Base-by-base conservation (phyloP, 2,113 vertebrate species). In the Takifugu flavidus region DNA sequence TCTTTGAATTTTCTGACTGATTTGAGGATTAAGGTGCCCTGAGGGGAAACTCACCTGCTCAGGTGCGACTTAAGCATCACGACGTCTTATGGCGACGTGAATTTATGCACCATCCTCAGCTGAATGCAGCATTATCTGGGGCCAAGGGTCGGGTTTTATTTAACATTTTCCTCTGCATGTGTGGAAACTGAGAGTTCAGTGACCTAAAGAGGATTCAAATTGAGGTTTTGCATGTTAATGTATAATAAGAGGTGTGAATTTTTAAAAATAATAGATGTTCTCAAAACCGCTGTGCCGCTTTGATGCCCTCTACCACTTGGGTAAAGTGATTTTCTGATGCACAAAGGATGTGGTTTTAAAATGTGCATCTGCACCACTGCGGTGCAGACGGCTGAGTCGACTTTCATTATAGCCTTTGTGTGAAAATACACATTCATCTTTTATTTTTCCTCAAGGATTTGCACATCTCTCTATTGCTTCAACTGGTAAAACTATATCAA, bases 201-300 rank as follows among this genome's bases (percentile, higher is more conserved):
- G 60, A 81, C 51, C 72, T 65, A 39, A 72, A 51, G 20, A 67
- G 49, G 59, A 47, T 59, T 28, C 13, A 3, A 14, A 31, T 54
- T 68, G 47, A 70, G 57, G 44, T 70, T 69, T 61, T 34, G 59
- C 58, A 56, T 67, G 79, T 74, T 53, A 65, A 80, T 67, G 56
- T 53, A 31, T 71, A 52, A 79, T 68, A 45, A 70, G 47, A 25
- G 27, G n/a, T 42, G 15, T 20, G 5, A 2, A 1, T n/a, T 26
- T 26, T 65, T 58, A 46, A 53, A 58, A 53, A 58, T n/a, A 42
- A 4, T 2, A 20, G 20, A 20, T 20, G 20, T 20, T 20, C 20
- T 20, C 20, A 20, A 20, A 20, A 20, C 20, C 20, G 20, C 20
- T 20, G 20, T 20, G 20, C 20, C 20, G 20, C 20, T 20, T 20